Evolutionary conservation across 1,140 invertebrate genomes (phyloP), one percentile per base, ranked within the genome.

Genomic region (Sminthurides bifidus): DNA sequence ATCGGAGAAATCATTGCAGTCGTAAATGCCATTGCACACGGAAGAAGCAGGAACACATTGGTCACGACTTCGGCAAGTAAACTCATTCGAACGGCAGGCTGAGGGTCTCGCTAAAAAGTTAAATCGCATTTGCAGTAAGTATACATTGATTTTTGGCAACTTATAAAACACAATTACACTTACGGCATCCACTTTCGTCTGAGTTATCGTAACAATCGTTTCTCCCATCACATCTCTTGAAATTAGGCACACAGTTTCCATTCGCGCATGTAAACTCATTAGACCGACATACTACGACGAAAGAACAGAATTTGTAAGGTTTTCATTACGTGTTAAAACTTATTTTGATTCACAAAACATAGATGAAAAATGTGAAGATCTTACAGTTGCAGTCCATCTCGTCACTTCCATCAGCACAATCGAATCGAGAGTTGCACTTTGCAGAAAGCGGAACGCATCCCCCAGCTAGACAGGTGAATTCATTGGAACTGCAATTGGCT

Each of bases 1-100:
- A 74, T 93, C 90, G 63, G 85, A 88, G 77, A 84, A 83, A 76
- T 92, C 88, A 71, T 78, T 78, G 76, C 90, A 93, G 76, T 92
- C 86, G 76, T 83, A 83, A 72, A 77, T 71, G 8, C 64, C 63
- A 64, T 81, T 74, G 66, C 79, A 81, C 61, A 74, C 71, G 52
- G 72, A 70, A n/a, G 68, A 66, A 52, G 71, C 68, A 35, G 69
- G 70, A 58, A 81, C 76, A 67, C 79, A 80, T 55, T 72, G 68
- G 10, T 73, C 65, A 31, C 78, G 75, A 68, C 78, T 77, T 35
- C 70, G 66, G 69, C 83, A 87, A 10, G 70, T 69, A 63, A 73
- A 76, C 60, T 79, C 67, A 35, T 74, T 73, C 41, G 66, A 72
- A 21, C 69, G 62, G 60, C 78, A 80, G 29, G 57, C 66, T 5